Conservation (phyloP, 2,113 vertebrate species). For the Gadus macrocephalus region DNA sequence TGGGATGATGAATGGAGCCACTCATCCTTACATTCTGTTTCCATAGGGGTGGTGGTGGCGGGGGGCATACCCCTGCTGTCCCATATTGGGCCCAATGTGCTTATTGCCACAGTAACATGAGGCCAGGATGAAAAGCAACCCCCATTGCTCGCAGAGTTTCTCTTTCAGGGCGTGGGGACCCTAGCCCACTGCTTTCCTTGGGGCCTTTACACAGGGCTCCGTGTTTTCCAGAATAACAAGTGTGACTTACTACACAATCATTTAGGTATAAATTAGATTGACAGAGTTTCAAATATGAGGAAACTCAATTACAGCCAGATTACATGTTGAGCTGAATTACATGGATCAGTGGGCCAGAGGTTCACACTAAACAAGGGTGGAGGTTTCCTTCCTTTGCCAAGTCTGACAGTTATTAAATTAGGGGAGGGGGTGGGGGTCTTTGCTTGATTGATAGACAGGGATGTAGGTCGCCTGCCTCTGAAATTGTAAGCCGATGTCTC, state of each 20-base stretch:
- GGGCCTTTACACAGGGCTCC: constrained; percentile 28
- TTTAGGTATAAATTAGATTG: constrained; percentile 63
- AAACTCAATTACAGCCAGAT: constrained; percentile 59
- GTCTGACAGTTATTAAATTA: constrained; percentile 50
- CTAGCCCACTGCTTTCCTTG: constrained; percentile 35
- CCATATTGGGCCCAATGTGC: constrained; percentile 26
- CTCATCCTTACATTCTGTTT: constrained; percentile 51
- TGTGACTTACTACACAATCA: constrained; percentile 55
- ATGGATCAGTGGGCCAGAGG: constrained; percentile 40
- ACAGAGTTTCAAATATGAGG: constrained; percentile 59
- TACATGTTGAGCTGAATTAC: constrained; percentile 53
- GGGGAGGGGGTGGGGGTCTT: constrained; percentile 13
- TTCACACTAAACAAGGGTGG: constrained; percentile 53
- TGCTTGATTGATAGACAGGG: constrained; percentile 44
- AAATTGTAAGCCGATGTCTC: constrained; percentile 14
- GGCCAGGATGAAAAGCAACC: constrained; percentile 45
- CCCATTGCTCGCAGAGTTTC: constrained; percentile 36
- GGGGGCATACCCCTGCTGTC: constrained; percentile 9
- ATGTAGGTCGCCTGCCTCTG: constrained; percentile 16
- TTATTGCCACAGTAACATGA: constrained; percentile 65
- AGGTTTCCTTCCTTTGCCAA: constrained; percentile 40
- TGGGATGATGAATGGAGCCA: constrained; percentile 46
- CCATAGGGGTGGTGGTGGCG: constrained; percentile 22
- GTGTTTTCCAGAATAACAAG: constrained; percentile 59
- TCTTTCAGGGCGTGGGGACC: constrained; percentile 27